These are phyloP conservation scores for Aphaenogaster ashmeadi DNA, from an alignment of 1,140 invertebrate genomes.

Conservation along the genomic window DNA sequence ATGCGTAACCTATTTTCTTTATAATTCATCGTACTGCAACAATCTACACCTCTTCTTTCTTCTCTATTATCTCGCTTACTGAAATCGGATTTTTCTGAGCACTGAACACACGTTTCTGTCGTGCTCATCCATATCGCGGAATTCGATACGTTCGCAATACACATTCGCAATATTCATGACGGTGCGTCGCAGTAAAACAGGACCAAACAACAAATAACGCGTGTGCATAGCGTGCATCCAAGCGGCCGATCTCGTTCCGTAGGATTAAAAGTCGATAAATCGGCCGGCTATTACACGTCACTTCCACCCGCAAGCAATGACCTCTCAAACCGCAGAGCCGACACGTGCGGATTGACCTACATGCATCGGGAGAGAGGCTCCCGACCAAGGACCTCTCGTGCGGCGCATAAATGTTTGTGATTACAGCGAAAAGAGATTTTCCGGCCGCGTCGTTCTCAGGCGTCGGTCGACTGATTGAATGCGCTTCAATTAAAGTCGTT, in stretches of 20 bases:
- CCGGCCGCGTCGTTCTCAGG: not conserved
- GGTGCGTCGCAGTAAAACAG: not conserved
- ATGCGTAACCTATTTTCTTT: not conserved
- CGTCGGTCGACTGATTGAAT: not conserved
- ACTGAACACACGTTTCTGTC: not conserved
- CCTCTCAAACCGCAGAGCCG: conserved; percentile 43
- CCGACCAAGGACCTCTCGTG: conserved; percentile 2
- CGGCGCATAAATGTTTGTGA: not conserved
- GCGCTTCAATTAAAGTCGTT: conserved; percentile 34
- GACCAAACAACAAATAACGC: conserved; percentile 26
- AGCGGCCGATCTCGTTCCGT: conserved; percentile 2
- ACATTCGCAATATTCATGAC: not conserved
- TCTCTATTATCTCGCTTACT: not conserved
- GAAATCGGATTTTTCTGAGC: conserved; percentile 1
- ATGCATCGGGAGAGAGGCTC: conserved; percentile 33
- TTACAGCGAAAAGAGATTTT: conserved; percentile 38
- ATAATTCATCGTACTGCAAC: not conserved
- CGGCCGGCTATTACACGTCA: conserved; percentile 50
- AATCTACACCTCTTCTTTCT: not conserved
- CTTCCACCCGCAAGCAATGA: conserved; percentile 49
- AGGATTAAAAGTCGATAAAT: conserved; percentile 60
- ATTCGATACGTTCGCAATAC: conserved; percentile 4
- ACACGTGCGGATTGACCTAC: conserved; percentile 59
- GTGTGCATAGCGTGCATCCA: not conserved
- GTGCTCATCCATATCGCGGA: not conserved